These are phyloP conservation scores for Liparis tanakae DNA, from an alignment of 2,797 vertebrate genomes.

Conservation along the genomic window DNA sequence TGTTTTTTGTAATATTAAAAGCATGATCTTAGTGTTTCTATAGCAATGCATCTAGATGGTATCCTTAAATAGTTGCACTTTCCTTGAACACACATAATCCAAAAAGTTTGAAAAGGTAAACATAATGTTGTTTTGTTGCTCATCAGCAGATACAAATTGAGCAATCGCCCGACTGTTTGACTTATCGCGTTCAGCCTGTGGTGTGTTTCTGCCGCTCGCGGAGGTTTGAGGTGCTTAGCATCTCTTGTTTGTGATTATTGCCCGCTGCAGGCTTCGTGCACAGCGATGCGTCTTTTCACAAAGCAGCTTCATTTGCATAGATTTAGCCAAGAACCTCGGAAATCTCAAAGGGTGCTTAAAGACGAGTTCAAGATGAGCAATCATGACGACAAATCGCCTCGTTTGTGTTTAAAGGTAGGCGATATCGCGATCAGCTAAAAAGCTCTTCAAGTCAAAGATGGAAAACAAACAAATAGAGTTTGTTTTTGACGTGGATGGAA, in stretches of 20 bases:
- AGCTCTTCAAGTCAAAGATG: slow-evolving; percentile 43
- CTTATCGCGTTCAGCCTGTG: slow-evolving; percentile 37
- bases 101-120: slow-evolving; percentile 48
- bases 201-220: slow-evolving; percentile 54
- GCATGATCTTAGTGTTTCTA: neutral
- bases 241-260: slow-evolving; percentile 84
- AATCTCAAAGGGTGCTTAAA: slow-evolving; percentile 57
- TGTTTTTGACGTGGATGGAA: slow-evolving; percentile 42
- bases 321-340: slow-evolving; percentile 63
- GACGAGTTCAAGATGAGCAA: slow-evolving; percentile 67
- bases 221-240: slow-evolving; percentile 77
- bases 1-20: slow-evolving; percentile 27
- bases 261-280: slow-evolving; percentile 60
- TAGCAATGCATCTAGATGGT: slow-evolving; percentile 1
- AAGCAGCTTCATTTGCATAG: slow-evolving; percentile 78
- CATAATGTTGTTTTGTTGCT: slow-evolving; percentile 41
- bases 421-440: slow-evolving; percentile 51
- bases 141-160: slow-evolving; percentile 42
- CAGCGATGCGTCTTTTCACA: slow-evolving; percentile 64
- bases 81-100: neutral
- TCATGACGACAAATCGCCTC: slow-evolving; percentile 59
- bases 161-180: slow-evolving; percentile 61
- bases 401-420: slow-evolving; percentile 60
- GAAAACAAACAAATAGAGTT: slow-evolving; percentile 46
- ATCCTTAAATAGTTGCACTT: neutral